These are phyloP conservation scores for Coregonus sp. DNA, from an alignment of 2,797 vertebrate genomes.

Conservation along the genomic window DNA sequence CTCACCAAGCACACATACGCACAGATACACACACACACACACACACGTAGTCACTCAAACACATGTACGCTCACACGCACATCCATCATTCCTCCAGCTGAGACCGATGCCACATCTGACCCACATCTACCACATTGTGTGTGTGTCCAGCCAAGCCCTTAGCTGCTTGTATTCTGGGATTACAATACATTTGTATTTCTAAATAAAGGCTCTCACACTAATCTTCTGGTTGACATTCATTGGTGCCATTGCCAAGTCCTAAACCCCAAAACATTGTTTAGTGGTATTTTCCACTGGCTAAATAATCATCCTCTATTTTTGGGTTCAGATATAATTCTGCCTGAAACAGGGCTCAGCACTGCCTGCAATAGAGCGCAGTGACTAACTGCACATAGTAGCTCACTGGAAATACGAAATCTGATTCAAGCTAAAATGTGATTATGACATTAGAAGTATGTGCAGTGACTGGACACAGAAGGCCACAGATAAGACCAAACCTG, in stretches of 20 bases:
- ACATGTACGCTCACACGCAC: background rate
- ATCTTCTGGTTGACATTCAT: conserved; percentile 10
- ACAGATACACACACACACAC: background rate
- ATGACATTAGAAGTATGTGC: background rate
- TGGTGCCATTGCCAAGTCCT: background rate
- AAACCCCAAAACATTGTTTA: conserved; percentile 4
- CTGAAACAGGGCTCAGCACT: background rate
- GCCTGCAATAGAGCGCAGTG: background rate
- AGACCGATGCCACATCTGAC: conserved; percentile 12
- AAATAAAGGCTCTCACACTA: conserved; percentile 17
- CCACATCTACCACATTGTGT: conserved; percentile 6
- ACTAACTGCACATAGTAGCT: background rate
- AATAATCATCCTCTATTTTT: conserved; percentile 1
- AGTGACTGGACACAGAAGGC: background rate
- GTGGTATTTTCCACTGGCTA: background rate
- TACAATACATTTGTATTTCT: conserved; percentile 13
- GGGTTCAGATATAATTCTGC: background rate
- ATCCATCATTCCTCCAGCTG: background rate
- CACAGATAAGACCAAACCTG: background rate
- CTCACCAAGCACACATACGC: conserved; percentile 1
- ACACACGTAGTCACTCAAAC: conserved; percentile 6
- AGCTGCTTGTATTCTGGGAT: background rate
- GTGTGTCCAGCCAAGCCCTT: background rate
- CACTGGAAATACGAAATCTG: background rate
- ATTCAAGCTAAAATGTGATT: background rate